Percentiles rank a stretch among this genome's conserved stretches.
These are phyloP conservation scores for Ecdyonurus torrentis DNA, from an alignment of 2,888 invertebrate species.

Conservation along the genomic window DNA sequence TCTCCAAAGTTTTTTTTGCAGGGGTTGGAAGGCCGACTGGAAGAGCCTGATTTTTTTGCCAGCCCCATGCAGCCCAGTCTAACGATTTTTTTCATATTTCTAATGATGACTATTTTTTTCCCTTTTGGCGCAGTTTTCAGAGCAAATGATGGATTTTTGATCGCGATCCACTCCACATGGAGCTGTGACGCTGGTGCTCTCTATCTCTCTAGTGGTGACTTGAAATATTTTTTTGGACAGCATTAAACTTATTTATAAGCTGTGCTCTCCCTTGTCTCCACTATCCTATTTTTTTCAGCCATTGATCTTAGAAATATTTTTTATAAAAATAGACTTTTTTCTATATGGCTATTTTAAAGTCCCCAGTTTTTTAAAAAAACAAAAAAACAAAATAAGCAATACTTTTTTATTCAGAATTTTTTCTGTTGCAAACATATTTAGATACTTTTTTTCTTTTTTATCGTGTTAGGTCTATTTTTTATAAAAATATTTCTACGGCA, in stretches of 20 bases:
- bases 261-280: neutral
- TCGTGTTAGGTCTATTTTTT: neutral
- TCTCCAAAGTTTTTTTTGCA: neutral
- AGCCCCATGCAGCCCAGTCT: neutral
- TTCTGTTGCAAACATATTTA: neutral
- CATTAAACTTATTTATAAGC: neutral
- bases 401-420: neutral
- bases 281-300: neutral
- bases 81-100: neutral
- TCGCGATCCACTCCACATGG: neutral
- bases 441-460: neutral
- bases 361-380: neutral
- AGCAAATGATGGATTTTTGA: neutral
- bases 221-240: neutral
- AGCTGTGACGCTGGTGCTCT: neutral
- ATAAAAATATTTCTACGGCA: neutral
- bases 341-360: neutral
- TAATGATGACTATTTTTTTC: neutral
- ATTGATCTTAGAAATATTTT: neutral
- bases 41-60: neutral
- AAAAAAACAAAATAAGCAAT: neutral
- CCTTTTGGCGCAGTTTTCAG: conserved; percentile 1
- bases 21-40: neutral
- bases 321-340: neutral
- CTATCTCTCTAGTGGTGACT: neutral